A percentile compares a stretch with the other conserved stretches of the same genome.
These are phyloP conservation scores for Myocastor coypus DNA, from an alignment of 2,113 vertebrate genomes.

Conservation along the genomic window DNA sequence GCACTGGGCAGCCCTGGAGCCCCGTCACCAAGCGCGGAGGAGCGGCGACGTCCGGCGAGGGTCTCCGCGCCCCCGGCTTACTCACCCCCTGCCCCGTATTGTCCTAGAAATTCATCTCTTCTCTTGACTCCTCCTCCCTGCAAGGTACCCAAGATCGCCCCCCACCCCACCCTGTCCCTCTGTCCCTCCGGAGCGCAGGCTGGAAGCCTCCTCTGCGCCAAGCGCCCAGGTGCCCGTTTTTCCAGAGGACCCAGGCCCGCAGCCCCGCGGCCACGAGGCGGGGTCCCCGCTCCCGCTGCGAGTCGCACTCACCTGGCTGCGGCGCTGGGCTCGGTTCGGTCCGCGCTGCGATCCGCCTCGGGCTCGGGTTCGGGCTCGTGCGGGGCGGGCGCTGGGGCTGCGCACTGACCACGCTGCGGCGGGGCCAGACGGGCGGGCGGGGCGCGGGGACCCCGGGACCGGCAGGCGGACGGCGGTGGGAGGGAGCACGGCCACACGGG, in stretches of 20 bases:
- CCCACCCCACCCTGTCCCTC: not conserved
- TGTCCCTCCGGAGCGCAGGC: slow-evolving; percentile 51
- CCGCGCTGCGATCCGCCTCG: slow-evolving; percentile 21
- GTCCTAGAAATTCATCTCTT: slow-evolving; percentile 22
- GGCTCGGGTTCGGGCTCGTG: not conserved
- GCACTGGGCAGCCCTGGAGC: not conserved
- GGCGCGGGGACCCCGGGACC: not conserved
- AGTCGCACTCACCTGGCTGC: slow-evolving; percentile 74
- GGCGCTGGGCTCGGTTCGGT: slow-evolving; percentile 16
- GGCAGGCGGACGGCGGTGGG: not conserved
- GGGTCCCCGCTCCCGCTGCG: not conserved
- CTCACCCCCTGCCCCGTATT: not conserved
- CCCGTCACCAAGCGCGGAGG: not conserved
- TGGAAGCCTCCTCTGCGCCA: slow-evolving; percentile 55
- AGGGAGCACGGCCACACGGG: not conserved
- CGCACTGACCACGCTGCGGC: slow-evolving; percentile 57
- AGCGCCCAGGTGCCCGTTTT: slow-evolving; percentile 17
- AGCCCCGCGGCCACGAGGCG: not conserved
- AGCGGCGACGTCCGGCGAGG: not conserved
- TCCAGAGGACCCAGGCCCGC: not conserved
- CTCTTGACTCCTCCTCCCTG: not conserved
- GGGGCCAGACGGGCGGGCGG: slow-evolving; percentile 43
- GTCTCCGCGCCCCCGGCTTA: not conserved
- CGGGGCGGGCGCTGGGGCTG: slow-evolving; percentile 46
- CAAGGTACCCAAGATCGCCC: not conserved